phyloP scores from a whole-genome alignment of 2,113 vertebrate genomes.

The Australoheros scitulus region DNA sequence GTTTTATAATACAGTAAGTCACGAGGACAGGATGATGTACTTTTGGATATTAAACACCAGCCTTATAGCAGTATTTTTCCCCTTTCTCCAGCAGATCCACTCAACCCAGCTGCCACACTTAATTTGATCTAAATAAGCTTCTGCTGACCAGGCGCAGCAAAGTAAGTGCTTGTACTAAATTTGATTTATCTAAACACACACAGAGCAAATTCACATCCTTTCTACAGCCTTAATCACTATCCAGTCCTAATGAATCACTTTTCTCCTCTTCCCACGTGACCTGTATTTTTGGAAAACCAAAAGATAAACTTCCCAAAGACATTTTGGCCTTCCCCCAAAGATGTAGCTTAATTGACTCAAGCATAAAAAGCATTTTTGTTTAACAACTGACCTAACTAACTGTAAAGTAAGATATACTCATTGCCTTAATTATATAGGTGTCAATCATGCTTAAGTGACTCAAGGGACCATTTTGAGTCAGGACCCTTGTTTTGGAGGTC shows the following conservation, averaged over 20 bases:
- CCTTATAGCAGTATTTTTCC: neutral
- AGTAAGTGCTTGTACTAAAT: slow-evolving; percentile 39
- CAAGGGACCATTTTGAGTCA: neutral
- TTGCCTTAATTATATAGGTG: accelerated
- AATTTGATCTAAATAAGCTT: slow-evolving; percentile 22
- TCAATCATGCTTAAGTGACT: neutral
- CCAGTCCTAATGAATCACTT: neutral
- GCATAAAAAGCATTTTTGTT: neutral
- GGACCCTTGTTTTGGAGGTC: neutral
- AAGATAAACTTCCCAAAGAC: neutral
- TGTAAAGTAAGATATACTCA: neutral
- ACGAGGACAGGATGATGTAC: neutral
- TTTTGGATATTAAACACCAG: neutral
- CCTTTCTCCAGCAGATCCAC: slow-evolving; percentile 36
- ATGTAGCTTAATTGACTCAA: neutral
- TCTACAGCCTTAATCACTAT: neutral
- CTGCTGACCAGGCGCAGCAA: slow-evolving; percentile 21
- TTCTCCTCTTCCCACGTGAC: neutral
- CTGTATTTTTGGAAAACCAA: neutral
- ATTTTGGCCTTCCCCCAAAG: neutral
- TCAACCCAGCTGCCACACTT: neutral
- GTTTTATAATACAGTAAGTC: neutral
- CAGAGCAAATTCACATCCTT: neutral
- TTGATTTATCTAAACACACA: neutral
- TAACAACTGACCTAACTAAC: neutral